Conservation (phyloP, 2,113 vertebrate genomes). For the Lycaon pictus region DNA sequence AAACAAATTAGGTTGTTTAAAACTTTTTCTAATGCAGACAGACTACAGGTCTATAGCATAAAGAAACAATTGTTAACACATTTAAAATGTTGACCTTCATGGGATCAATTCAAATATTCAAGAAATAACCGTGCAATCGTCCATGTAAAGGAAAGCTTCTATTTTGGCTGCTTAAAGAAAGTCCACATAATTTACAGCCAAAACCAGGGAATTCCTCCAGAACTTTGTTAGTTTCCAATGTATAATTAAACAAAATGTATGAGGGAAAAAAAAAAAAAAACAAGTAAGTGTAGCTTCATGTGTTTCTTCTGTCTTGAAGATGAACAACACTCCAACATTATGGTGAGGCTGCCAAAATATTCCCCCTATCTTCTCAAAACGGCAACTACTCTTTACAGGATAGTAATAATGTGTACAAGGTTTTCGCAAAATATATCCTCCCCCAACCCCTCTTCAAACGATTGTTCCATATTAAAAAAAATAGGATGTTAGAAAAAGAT, state of each 20-base stretch:
- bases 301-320: constrained; percentile 90
- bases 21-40: constrained; percentile 81
- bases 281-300: constrained; percentile 86
- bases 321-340: constrained; percentile 88
- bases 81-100: constrained; percentile 83
- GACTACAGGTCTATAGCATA: constrained; percentile 84
- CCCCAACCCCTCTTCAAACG: constrained; percentile 70
- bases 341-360: constrained; percentile 88
- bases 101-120: constrained; percentile 81
- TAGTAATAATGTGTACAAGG: constrained; percentile 84
- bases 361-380: constrained; percentile 89
- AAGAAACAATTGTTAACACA: constrained; percentile 79
- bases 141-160: constrained; percentile 87
- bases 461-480: constrained; percentile 79
- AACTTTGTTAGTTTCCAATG: constrained; percentile 88
- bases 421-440: constrained; percentile 75
- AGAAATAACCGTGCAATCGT: constrained; percentile 85
- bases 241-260: constrained; percentile 86
- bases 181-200: constrained; percentile 89
- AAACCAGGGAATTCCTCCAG: constrained; percentile 87
- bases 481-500: constrained; percentile 77
- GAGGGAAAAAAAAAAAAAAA: constrained; percentile 76
- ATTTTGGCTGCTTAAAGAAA: constrained; percentile 86
- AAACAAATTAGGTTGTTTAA: constrained; percentile 90
- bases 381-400: constrained; percentile 91